Base-by-base conservation (phyloP, 1,140 invertebrate species). In the Aphelenchoides fujianensis region DNA sequence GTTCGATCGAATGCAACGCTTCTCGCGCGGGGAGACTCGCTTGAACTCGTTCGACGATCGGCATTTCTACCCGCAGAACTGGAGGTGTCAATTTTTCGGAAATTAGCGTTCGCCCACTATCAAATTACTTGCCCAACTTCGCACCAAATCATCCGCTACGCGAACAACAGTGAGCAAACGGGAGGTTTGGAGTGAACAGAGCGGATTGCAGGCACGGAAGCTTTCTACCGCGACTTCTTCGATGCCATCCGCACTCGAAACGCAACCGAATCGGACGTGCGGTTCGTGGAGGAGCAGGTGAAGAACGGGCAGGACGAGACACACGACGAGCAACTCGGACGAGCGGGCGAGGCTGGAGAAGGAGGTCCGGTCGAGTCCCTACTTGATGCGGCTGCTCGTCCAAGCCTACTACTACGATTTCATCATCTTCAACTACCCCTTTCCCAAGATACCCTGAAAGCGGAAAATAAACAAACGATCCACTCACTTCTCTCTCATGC, bases 361-460 rank as follows among this genome's bases (percentile, higher is more conserved):
- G 5, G 7, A 67, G 54, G 28, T 74, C n/a, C 54, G 72, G 2
- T 55, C 36, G 28, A 54, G 52, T 41, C 5, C 35, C 16, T 32
- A 70, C 16, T 19, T 74, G 19, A 53, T 74, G 72, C 28, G 55
- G 32, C 19, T 9, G 16, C n/a, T 74, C 0, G 52, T 76, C 3
- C 41, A 54, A 31, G 69, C 69, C 61, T 74, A 74, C 35, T 74
- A 74, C 41, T 74, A 75, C 28, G 72, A 74, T 35, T 74, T 74
- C 48, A 16, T 74, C 12, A 30, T 74, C 1, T 74, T 74, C 59
- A 64, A 64, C 7, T 74, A 36, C 68, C 35, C 73, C 28, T n/a
- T 74, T 0, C 72, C 72, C 28, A 32, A 73, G 23, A 30, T 59
- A 59, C 5, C n/a, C n/a, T n/a, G n/a, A n/a, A n/a, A n/a, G n/a